Percentiles rank a stretch among this genome's conserved stretches.
Evolutionary conservation across 2,888 invertebrate genomes (phyloP).

Genomic region (Anticlea derivata): DNA sequence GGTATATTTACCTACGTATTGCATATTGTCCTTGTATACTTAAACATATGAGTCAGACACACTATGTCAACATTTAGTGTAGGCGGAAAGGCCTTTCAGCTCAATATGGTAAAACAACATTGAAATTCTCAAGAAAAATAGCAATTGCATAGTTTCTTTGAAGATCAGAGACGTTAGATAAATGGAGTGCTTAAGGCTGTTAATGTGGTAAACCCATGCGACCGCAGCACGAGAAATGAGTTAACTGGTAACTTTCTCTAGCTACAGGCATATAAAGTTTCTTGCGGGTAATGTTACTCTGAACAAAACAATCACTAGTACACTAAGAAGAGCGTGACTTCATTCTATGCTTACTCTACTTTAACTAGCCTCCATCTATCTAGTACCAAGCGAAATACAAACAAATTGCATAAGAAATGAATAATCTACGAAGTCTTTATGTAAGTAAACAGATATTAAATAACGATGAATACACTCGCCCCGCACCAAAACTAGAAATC

Average conservation of each 20-base stretch:
- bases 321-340: constrained; percentile 35
- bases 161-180: constrained; percentile 4
- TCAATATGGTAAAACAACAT: constrained; percentile 51
- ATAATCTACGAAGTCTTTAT: not conserved
- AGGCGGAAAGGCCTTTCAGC: constrained; percentile 70
- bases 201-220: constrained; percentile 28
- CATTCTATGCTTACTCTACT: constrained; percentile 31
- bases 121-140: constrained; percentile 37
- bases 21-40: constrained; percentile 75
- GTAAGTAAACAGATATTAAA: constrained; percentile 11
- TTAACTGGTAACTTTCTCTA: constrained; percentile 61
- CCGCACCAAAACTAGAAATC: constrained; percentile 23
- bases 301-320: constrained; percentile 59
- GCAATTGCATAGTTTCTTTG: constrained; percentile 8
- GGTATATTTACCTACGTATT: constrained; percentile 48
- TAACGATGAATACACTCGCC: constrained; percentile 14
- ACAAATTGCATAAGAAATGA: not conserved
- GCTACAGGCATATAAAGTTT: constrained; percentile 47
- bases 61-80: constrained; percentile 72
- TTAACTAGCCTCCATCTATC: not conserved
- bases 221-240: constrained; percentile 37
- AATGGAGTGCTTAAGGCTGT: constrained; percentile 19
- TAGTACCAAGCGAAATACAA: not conserved
- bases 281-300: constrained; percentile 34
- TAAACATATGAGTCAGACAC: constrained; percentile 64